Conservation (phyloP, 35 echinoderm and acorn worm genomes). For the Anneissia japonica region DNA sequence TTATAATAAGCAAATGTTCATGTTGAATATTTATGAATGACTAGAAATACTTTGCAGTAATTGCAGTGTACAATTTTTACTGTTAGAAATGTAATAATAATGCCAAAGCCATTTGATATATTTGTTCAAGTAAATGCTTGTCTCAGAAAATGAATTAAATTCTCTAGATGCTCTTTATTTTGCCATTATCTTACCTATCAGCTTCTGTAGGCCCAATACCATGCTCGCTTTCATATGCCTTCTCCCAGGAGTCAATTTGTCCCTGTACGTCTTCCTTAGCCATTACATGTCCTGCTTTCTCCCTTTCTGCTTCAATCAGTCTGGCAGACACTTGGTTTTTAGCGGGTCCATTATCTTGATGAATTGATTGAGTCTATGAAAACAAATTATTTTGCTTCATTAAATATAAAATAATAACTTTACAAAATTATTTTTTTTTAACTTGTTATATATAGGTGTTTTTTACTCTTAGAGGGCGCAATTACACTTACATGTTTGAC, state of each 20-base stretch:
- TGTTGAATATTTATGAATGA: too few species aligned
- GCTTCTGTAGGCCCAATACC: slow-evolving; percentile 26
- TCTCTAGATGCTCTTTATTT: neutral
- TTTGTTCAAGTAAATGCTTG: too few species aligned
- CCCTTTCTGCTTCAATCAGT: slow-evolving; percentile 22
- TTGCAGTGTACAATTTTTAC: too few species aligned
- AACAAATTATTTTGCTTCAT: too few species aligned
- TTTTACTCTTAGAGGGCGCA: too few species aligned
- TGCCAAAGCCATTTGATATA: too few species aligned
- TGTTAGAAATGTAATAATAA: too few species aligned
- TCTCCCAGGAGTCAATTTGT: slow-evolving; percentile 26
- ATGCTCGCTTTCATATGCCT: slow-evolving; percentile 31
- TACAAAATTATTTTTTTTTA: too few species aligned
- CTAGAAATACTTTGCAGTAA: too few species aligned
- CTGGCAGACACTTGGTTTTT: slow-evolving; percentile 9
- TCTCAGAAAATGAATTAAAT: neutral
- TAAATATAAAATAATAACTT: too few species aligned
- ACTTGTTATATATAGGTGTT: too few species aligned
- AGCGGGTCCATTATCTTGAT: slow-evolving; percentile 12
- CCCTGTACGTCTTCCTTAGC: slow-evolving; percentile 16
- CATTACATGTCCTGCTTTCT: slow-evolving; percentile 18
- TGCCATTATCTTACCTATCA: slow-evolving; percentile 12
- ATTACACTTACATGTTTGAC: slow-evolving; percentile 36
- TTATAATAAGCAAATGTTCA: too few species aligned
- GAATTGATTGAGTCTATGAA: slow-evolving; percentile 23